Evolutionary conservation across 1,140 invertebrate genomes (phyloP).

Genomic region (Propsilocerus akamusi): DNA sequence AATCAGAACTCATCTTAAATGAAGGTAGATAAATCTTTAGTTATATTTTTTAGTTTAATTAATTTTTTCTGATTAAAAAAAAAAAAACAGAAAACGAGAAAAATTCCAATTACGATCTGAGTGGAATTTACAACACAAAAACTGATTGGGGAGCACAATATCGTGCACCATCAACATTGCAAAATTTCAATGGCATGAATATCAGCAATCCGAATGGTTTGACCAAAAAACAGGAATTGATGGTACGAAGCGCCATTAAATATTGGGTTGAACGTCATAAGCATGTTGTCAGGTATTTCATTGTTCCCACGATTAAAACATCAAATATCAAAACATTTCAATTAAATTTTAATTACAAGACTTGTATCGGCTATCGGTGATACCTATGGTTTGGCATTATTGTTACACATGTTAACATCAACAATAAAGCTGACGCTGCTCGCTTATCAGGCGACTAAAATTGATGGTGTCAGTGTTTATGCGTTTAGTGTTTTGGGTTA

Average conservation of each 20-base stretch:
- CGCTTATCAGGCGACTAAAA: conserved; percentile 72
- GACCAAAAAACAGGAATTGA: conserved; percentile 60
- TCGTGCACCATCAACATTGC: conserved; percentile 40
- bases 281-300: conserved; percentile 54
- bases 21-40: conserved; percentile 19
- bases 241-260: conserved; percentile 65
- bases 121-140: conserved; percentile 52
- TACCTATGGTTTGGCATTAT: conserved; percentile 54
- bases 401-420: conserved; percentile 66
- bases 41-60: not conserved
- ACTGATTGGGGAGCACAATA: conserved; percentile 56
- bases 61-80: not conserved
- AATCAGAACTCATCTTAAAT: conserved; percentile 28
- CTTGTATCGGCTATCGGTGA: conserved; percentile 59
- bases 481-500: conserved; percentile 58
- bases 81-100: conserved; percentile 23
- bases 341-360: conserved; percentile 25
- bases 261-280: conserved; percentile 78
- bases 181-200: conserved; percentile 29
- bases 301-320: not conserved
- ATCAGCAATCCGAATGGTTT: conserved; percentile 52
- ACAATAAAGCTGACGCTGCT: conserved; percentile 62
- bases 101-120: conserved; percentile 32
- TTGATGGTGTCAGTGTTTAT: conserved; percentile 51
- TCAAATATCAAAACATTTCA: not conserved